Conservation (phyloP, 2,797 vertebrate genomes). For the Steatocranus sp. region DNA sequence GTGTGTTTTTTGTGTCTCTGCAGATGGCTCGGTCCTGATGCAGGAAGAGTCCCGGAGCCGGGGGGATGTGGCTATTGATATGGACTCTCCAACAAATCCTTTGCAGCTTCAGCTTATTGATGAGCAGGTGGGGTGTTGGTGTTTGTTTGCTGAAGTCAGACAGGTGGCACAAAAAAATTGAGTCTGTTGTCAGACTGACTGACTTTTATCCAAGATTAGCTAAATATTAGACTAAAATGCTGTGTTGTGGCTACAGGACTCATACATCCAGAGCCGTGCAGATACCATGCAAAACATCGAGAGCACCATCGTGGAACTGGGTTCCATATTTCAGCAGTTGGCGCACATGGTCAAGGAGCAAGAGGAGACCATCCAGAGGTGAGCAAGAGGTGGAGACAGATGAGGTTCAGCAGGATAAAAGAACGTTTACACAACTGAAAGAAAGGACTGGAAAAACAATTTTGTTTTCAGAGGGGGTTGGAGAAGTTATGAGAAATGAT, state of each 20-base stretch:
- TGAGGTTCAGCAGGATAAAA: background rate
- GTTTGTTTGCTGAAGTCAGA: background rate
- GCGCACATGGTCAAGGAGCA: constrained; percentile 96
- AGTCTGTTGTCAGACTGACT: background rate
- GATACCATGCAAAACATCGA: constrained; percentile 96
- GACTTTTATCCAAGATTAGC: background rate
- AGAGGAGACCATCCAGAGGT: constrained; percentile 93
- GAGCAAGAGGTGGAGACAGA: background rate
- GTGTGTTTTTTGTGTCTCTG: constrained; percentile 22
- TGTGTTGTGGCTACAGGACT: constrained; percentile 72
- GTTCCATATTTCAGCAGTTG: constrained; percentile 93
- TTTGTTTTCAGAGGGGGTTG: background rate
- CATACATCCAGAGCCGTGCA: constrained; percentile 91
- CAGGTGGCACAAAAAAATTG: background rate
- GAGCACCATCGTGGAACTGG: constrained; percentile 92
- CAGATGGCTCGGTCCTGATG: constrained; percentile 86
- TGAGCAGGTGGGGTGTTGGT: constrained; percentile 80
- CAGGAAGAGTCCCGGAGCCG: constrained; percentile 84
- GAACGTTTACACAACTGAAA: background rate
- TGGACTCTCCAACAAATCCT: constrained; percentile 83
- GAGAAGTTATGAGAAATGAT: background rate
- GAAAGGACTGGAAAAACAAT: background rate
- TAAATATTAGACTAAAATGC: background rate
- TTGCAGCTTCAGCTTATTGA: constrained; percentile 91
- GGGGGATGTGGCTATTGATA: constrained; percentile 85